phyloP scores from a whole-genome alignment of 1,140 invertebrate genomes.

The Drosophila kurseongensis region DNA sequence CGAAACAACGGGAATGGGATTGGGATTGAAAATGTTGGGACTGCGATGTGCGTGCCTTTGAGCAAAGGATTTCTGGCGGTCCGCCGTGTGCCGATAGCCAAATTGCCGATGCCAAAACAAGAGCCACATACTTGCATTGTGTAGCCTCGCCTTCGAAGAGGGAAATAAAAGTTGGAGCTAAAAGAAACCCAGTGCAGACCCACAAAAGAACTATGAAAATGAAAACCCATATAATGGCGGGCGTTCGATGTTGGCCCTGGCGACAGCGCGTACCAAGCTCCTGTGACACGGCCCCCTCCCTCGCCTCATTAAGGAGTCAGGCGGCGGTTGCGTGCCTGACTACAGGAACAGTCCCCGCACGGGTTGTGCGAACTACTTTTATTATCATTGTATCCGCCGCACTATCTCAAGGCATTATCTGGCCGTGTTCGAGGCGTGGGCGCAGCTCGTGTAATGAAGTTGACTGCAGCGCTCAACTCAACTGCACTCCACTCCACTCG shows the following conservation, averaged over 20 bases:
- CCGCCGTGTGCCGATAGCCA: constrained; percentile 58
- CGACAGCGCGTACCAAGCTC: constrained; percentile 72
- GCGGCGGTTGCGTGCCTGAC: constrained; percentile 62
- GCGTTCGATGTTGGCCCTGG: constrained; percentile 30
- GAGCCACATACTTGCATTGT: constrained; percentile 55
- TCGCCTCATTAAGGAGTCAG: constrained; percentile 57
- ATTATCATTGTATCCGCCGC: constrained; percentile 57
- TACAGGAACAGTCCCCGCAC: constrained; percentile 39
- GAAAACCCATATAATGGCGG: constrained; percentile 59
- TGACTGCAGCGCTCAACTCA: constrained; percentile 29
- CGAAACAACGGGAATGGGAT: constrained; percentile 7
- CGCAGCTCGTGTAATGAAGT: constrained; percentile 64
- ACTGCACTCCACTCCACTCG: constrained; percentile 18
- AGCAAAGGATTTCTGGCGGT: constrained; percentile 63
- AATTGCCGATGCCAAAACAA: constrained; percentile 55
- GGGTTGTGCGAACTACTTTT: constrained; percentile 36
- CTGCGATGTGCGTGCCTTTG: constrained; percentile 62
- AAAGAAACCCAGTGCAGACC: constrained; percentile 14
- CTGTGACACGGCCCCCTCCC: constrained; percentile 13
- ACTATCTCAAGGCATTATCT: constrained; percentile 59
- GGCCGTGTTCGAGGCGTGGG: constrained; percentile 56
- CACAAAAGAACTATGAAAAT: constrained; percentile 62
- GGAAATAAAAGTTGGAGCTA: constrained; percentile 7
- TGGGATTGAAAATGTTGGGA: constrained; percentile 2
- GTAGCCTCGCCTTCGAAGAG: constrained; percentile 24